phyloP scores from a whole-genome alignment of 2,888 invertebrate species.

The Epinotia bilunana region DNA sequence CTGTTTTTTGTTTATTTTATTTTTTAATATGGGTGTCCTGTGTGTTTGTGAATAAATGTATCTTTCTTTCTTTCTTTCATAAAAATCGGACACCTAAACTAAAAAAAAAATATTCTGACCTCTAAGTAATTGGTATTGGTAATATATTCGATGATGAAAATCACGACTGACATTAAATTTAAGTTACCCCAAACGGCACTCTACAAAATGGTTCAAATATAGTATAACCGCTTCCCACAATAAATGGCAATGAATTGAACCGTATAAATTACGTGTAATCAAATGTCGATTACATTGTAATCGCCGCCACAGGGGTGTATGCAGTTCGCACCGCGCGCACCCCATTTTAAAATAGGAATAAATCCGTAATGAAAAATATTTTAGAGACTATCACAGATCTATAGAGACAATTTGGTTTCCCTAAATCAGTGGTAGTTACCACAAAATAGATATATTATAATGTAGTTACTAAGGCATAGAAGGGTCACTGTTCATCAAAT shows the following conservation, averaged over 20 bases:
- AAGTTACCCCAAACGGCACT: background rate
- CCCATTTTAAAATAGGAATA: background rate
- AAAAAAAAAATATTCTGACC: no score
- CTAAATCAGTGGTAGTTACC: no score
- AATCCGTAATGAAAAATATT: background rate
- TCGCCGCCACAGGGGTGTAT: constrained; percentile 52
- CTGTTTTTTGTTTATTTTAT: no score
- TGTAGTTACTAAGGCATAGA: no score
- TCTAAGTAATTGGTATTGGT: background rate
- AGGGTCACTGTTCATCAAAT: no score
- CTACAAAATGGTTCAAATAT: background rate
- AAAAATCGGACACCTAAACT: no score
- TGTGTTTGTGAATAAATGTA: no score
- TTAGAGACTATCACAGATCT: no score
- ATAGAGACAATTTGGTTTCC: no score
- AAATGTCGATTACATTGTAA: constrained; percentile 35
- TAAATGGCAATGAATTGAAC: constrained; percentile 22
- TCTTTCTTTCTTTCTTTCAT: no score
- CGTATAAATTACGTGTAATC: constrained; percentile 34
- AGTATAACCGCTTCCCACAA: constrained; percentile 25
- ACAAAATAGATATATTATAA: no score
- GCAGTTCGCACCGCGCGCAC: constrained; percentile 50
- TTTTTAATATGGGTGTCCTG: no score
- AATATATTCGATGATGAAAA: background rate
- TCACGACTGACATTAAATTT: background rate